Evolutionary conservation across 2,888 invertebrate genomes (phyloP), one percentile per base, ranked within the genome.

Genomic region (Tetramorium bicarinatum): DNA sequence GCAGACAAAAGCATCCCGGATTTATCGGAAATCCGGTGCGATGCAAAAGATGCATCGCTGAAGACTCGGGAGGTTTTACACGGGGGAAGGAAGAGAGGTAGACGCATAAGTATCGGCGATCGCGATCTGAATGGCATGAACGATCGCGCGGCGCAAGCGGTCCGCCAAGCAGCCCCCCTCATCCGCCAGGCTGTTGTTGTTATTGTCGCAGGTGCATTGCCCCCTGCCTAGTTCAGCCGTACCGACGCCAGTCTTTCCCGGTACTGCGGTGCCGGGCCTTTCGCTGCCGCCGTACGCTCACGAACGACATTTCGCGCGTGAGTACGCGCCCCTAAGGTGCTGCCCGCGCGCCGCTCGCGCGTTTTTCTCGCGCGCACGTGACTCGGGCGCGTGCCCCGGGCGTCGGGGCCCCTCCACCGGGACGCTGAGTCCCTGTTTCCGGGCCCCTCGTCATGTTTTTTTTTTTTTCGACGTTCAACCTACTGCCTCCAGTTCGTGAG

Each of bases 191-290:
- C 76, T 80, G 87, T 90, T 90, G 91, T 93, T 92, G 91, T 93
- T 93, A 91, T 93, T 92, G 91, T 92, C 90, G 87, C 88, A 91
- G 89, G 93, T 93, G 91, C 93, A 92, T 92, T 94, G 93, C 92
- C 93, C 89, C 74, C 56, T 76, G 85, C n/a, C 74, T 76, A 71
- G 74, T 74, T 74, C 52, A 52, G 74, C 66, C 69, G 74, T 56
- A 84, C 47, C 59, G 59, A 66, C 76, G 76, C 41, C 79, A 18
- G 47, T 71, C 75, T 81, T 74, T 80, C 80, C 66, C 41, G 61
- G 41, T 61, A 25, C 25, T n/a, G 52, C 25, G 44, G 15, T 47
- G 59, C 61, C 85, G 77, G 80, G 90, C 91, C 91, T 91, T 91
- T 91, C 91, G 89, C 91, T 87, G 29, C 61, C 13, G 25, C 8